These are phyloP conservation scores for Andinoacara biseriatus DNA, from an alignment of 2,113 vertebrate genomes.

Conservation along the genomic window DNA sequence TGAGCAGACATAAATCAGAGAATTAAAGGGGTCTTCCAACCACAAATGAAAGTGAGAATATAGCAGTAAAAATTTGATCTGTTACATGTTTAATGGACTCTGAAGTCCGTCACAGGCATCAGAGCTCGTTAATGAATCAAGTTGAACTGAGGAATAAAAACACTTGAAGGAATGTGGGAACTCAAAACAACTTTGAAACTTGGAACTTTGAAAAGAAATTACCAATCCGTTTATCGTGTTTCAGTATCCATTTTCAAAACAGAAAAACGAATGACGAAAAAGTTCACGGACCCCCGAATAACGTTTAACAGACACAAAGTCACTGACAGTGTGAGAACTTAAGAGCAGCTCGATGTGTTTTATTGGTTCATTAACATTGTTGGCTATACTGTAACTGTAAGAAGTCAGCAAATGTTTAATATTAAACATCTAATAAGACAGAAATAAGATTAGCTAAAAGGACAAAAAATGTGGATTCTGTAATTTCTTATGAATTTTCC, in stretches of 20 bases:
- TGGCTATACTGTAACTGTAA: neutral
- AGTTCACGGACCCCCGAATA: too few relatives aligned
- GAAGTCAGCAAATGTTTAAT: too few relatives aligned
- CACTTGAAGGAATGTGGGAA: neutral
- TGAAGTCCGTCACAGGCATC: neutral
- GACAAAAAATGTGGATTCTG: too few relatives aligned
- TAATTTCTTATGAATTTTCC: too few relatives aligned
- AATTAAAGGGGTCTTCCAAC: neutral
- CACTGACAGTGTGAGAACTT: neutral
- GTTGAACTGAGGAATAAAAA: neutral
- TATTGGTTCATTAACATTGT: neutral
- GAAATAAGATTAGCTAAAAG: too few relatives aligned
- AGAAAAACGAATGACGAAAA: too few relatives aligned
- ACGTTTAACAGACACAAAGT: neutral
- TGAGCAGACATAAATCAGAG: neutral
- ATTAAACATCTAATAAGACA: too few relatives aligned
- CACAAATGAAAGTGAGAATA: neutral
- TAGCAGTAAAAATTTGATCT: neutral
- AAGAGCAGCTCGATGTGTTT: neutral
- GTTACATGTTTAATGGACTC: slow-evolving; percentile 1
- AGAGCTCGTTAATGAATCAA: neutral
- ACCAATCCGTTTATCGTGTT: too few relatives aligned
- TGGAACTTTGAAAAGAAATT: too few relatives aligned
- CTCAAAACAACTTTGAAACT: too few relatives aligned
- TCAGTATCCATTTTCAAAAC: too few relatives aligned